Evolutionary conservation across 2,797 vertebrate genomes (phyloP).

Genomic region (Fistularia commersonii): DNA sequence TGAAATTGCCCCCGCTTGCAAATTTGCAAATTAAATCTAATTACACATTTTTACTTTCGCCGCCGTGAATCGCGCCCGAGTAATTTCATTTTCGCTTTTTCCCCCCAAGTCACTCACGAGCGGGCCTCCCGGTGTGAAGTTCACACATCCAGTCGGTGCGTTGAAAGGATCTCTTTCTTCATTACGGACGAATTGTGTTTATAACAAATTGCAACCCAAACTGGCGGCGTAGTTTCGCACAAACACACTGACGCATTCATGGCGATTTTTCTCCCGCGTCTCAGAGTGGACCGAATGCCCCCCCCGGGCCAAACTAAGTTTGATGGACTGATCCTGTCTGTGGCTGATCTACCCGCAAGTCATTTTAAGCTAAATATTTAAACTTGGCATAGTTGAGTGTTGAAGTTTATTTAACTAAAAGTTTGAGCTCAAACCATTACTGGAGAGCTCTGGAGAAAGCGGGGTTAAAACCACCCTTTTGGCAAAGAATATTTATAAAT

Average conservation of each 20-base stretch:
- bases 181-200: constrained; percentile 22
- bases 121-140: not conserved
- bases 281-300: constrained; percentile 17
- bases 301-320: constrained; percentile 30
- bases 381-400: constrained; percentile 58
- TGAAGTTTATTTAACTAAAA: constrained; percentile 66
- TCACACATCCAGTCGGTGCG: not conserved
- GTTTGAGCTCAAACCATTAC: constrained; percentile 55
- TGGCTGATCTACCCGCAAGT: constrained; percentile 26
- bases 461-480: constrained; percentile 19
- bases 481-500: too few relatives aligned
- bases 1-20: too few relatives aligned
- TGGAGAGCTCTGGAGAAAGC: constrained; percentile 21
- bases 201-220: constrained; percentile 42
- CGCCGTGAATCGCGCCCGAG: too few relatives aligned
- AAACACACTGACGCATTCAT: constrained; percentile 6
- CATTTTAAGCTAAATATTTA: constrained; percentile 72
- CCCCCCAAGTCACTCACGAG: too few relatives aligned
- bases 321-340: constrained; percentile 40
- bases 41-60: constrained; percentile 23
- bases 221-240: constrained; percentile 29
- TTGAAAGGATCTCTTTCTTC: constrained; percentile 26
- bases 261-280: constrained; percentile 13
- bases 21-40: constrained; percentile 29
- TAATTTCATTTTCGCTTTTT: too few relatives aligned